These are phyloP conservation scores for Nansenia antarctica DNA, from an alignment of 2,113 vertebrate genomes.

Conservation along the genomic window DNA sequence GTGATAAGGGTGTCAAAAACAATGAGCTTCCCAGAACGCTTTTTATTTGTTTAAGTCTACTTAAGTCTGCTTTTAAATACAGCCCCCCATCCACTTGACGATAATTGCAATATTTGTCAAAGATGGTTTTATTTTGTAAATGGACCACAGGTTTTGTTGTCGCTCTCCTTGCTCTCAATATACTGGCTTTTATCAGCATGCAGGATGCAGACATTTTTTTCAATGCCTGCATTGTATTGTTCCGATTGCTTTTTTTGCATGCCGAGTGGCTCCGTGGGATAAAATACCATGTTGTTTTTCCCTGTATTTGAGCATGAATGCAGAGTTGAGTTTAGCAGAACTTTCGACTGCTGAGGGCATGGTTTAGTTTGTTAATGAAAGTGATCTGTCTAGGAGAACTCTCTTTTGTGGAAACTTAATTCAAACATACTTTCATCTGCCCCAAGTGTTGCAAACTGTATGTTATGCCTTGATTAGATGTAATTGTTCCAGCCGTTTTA, in stretches of 20 bases:
- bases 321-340: constrained; percentile 28
- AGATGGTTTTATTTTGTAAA: constrained; percentile 41
- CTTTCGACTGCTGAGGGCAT: constrained; percentile 55
- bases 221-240: constrained; percentile 71
- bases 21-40: constrained; percentile 50
- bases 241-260: constrained; percentile 73
- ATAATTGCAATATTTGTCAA: constrained; percentile 29
- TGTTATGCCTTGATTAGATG: constrained; percentile 40
- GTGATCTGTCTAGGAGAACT: constrained; percentile 67
- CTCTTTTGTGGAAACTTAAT: constrained; percentile 18
- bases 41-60: constrained; percentile 31
- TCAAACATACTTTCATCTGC: constrained; percentile 6
- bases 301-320: constrained; percentile 61
- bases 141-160: constrained; percentile 27
- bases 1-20: constrained; percentile 66
- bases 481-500: constrained; percentile 40
- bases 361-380: constrained; percentile 37
- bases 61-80: no score
- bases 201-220: constrained; percentile 69
- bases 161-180: constrained; percentile 75
- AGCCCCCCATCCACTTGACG: constrained; percentile 19
- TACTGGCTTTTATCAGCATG: constrained; percentile 79
- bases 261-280: constrained; percentile 45
- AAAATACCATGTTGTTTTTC: constrained; percentile 29
- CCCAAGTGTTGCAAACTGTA: constrained; percentile 19